Percentiles rank a stretch among this genome's conserved stretches.
These are phyloP conservation scores for Oostethus manadensis DNA, from an alignment of 2,113 vertebrate genomes.

Conservation along the genomic window DNA sequence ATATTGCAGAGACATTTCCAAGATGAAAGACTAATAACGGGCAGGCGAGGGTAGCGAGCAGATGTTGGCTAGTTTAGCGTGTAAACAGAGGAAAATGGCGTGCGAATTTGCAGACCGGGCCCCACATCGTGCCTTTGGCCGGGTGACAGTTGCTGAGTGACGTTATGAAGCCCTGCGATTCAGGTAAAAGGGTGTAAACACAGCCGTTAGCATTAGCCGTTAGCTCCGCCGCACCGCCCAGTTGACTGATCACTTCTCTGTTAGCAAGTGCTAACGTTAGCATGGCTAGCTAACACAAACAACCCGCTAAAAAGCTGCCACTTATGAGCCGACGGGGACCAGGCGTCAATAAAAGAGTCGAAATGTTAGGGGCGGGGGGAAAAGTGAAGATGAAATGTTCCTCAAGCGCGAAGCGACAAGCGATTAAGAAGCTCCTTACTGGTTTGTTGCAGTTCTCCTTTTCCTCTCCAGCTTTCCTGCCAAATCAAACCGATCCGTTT, in stretches of 20 bases:
- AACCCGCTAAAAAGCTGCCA: too few relatives aligned
- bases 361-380: too few relatives aligned
- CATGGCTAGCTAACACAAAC: conserved; percentile 23
- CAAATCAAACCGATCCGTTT: conserved; percentile 66
- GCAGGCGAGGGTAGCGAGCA: neutral
- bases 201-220: conserved; percentile 39
- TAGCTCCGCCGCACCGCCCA: conserved; percentile 54
- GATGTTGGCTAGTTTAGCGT: neutral
- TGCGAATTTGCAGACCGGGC: too few relatives aligned
- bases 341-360: too few relatives aligned
- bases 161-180: neutral
- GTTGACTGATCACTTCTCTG: conserved; percentile 48
- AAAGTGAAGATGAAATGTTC: neutral
- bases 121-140: too few relatives aligned
- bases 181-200: neutral
- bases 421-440: conserved; percentile 56
- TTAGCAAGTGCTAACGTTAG: conserved; percentile 46
- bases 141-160: neutral
- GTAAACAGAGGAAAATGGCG: too few relatives aligned
- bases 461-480: conserved; percentile 72
- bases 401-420: neutral
- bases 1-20: too few relatives aligned
- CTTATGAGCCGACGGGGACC: too few relatives aligned
- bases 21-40: too few relatives aligned
- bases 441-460: conserved; percentile 74